Evolutionary conservation across 2,113 vertebrate species (phyloP), one percentile per base, ranked within the genome.

Genomic region (Morphnarchus princeps): DNA sequence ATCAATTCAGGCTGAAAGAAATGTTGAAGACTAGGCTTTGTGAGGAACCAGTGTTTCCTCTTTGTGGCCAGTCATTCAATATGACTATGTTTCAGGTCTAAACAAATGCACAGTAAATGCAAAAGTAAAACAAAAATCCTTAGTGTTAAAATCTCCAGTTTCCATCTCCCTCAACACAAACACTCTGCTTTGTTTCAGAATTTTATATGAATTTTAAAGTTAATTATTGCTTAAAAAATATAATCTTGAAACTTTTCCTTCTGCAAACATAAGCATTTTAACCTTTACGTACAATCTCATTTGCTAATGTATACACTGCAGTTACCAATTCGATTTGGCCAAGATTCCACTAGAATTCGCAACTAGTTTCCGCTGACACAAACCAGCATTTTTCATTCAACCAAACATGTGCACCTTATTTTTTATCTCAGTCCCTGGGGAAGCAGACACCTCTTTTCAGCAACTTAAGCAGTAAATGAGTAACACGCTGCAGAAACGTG

Each of bases 1-100:
- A 96, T 89, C 50, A 89, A 65, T 93, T 93, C 63, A 93, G 10
- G 38, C 18, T 45, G 66, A 94, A 94, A 93, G 42, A 80, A 73
- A 73, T 36, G 11, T 31, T 86, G 90, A 76, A 74, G 11, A n/a
- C 20, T 26, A 34, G 15, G 8, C 10, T 62, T 40, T 81, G 15
- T 69, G 65, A 82, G 32, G 14, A 89, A 87, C 16, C 26, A 38
- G 6, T 0, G 0, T 24, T 57, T 89, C 24, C 16, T 90, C 13
- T 89, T n/a, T 85, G 70, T 72, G 59, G 13, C 24, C 62, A 94
- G 40, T n/a, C 13, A 91, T 93, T n/a, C 32, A 89, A 67, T 91
- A 78, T 28, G 20, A 43, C 21, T 36, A 3, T 54, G 10, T 70
- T 89, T 87, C 67, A 77, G 29, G 17, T 50, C 29, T 45, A 54